phyloP scores from a whole-genome alignment of 1,140 invertebrate genomes.

The Drosophila arizonae region DNA sequence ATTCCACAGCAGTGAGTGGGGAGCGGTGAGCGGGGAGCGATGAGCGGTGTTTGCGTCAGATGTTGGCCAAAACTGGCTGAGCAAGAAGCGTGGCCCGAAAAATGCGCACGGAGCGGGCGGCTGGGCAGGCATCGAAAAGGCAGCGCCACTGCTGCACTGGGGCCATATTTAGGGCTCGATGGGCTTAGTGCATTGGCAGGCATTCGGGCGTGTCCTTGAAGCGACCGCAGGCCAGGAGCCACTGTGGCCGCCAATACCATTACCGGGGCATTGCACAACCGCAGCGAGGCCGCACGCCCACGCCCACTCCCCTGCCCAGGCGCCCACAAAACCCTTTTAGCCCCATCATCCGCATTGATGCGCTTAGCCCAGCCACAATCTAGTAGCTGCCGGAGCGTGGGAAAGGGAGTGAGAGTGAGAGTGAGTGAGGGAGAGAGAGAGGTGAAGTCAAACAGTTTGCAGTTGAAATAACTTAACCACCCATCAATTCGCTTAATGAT shows the following conservation, averaged over 20 bases:
- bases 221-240: conserved; percentile 29
- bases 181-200: conserved; percentile 5
- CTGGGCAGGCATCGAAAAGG: background rate
- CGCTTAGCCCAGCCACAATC: conserved; percentile 30
- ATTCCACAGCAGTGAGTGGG: no score
- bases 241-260: background rate
- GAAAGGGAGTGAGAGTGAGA: background rate
- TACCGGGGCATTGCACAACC: conserved; percentile 2
- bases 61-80: background rate
- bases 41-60: background rate
- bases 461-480: conserved; percentile 46
- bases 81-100: background rate
- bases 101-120: background rate
- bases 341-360: conserved; percentile 7
- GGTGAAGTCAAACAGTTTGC: conserved; percentile 34
- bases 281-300: background rate
- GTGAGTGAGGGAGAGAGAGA: background rate
- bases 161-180: background rate
- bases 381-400: conserved; percentile 7
- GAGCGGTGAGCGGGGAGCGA: no score
- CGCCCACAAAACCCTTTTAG: background rate
- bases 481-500: conserved; percentile 57
- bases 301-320: background rate
- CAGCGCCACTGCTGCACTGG: background rate
- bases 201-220: conserved; percentile 37